Conservation (phyloP, 2,888 invertebrate species). For the Entomobrya multifasciata region DNA sequence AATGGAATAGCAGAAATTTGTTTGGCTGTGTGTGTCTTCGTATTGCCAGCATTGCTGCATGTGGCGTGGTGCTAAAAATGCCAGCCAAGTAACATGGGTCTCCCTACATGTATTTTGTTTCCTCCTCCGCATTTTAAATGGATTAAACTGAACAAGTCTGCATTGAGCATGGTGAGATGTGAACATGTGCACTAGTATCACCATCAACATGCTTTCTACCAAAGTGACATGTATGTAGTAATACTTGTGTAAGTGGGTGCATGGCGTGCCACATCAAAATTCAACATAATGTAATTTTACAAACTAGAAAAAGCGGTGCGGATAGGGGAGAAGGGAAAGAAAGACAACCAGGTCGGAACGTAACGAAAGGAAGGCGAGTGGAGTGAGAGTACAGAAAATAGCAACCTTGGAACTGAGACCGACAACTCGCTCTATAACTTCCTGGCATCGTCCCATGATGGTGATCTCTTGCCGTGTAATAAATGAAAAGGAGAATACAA, state of each 20-base stretch:
- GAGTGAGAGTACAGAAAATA: background rate
- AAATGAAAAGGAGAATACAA: background rate
- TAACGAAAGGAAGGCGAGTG: constrained; percentile 38
- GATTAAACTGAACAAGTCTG: constrained; percentile 18
- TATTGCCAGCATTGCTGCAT: background rate
- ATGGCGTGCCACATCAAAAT: background rate
- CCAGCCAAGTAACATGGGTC: background rate
- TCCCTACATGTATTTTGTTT: background rate
- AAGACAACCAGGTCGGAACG: constrained; percentile 33
- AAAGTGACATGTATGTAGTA: background rate
- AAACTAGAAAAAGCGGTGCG: constrained; percentile 8
- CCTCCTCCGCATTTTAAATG: constrained; percentile 31
- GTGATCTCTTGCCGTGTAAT: background rate
- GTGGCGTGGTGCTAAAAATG: background rate
- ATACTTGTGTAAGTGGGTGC: constrained; percentile 17
- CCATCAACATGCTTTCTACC: background rate
- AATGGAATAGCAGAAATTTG: constrained; percentile 7
- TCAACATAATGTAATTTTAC: constrained; percentile 22
- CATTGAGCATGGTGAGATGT: background rate
- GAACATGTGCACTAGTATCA: background rate
- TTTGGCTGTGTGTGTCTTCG: background rate
- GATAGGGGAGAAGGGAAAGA: constrained; percentile 6
- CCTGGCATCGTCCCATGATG: constrained; percentile 42
- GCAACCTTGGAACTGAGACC: constrained; percentile 40
- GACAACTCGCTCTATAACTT: constrained; percentile 37